Evolutionary conservation across 1,140 invertebrate species (phyloP), one percentile per base, ranked within the genome.

Genomic region (Choristoneura fumiferana): DNA sequence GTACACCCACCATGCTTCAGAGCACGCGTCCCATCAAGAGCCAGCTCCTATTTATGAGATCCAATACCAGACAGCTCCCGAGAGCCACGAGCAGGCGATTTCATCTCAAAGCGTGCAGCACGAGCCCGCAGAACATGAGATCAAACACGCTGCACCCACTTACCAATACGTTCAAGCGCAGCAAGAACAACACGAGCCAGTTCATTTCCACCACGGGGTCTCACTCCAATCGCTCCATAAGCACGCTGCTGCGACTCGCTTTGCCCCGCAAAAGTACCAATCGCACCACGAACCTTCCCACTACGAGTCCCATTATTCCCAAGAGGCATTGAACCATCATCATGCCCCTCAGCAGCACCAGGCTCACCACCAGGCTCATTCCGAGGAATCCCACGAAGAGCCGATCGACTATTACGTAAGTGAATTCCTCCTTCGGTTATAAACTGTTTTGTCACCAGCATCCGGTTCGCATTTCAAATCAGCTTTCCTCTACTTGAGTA

Each of bases 331-430:
- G 12, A 29, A 17, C 43, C 43, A 52, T 65, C 72, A 71, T 54
- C 59, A 85, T 63, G 37, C 67, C 43, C 37, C 76, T 60, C 63
- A 71, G 36, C 43, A 67, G 8, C 73, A 74, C 6, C 58, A 73
- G 36, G 60, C 62, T n/a, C 70, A 73, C 0, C 63, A 67, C 40
- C 17, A 53, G 10, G 40, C 36, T 29, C 69, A 66, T 15, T 53
- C 63, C 53, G 57, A 73, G 34, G 63, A 74, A 60, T 77, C 78
- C 22, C 73, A 87, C 52, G 85, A 88, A 34, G 79, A 89, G 57
- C 78, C 78, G 13, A 58, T 89, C 9, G 85, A 89, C 66, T 89
- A 86, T 83, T 89, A 87, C 67, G 85, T 89, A 80, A 87, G 85
- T 83, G 36, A 55, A 60, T 60, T 60, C 52, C 61, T 60, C 54